phyloP scores from a whole-genome alignment of 2,797 vertebrate species.

The Acipenser oxyrinchus region DNA sequence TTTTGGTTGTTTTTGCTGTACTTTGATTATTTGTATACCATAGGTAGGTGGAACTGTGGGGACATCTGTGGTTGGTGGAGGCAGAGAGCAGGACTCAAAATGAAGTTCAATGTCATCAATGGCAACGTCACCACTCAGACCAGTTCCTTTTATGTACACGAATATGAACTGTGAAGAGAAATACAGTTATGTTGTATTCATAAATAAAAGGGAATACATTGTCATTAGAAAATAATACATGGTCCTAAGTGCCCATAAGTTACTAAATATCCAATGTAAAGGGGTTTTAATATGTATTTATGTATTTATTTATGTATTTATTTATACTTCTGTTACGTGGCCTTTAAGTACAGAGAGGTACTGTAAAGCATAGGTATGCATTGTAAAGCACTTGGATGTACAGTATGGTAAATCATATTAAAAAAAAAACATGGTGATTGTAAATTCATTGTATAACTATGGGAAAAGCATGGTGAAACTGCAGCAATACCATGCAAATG shows the following conservation, averaged over 20 bases:
- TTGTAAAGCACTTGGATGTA: too few species aligned
- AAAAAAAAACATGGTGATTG: too few species aligned
- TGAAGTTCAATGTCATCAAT: conserved; percentile 53
- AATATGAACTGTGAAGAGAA: conserved; percentile 51
- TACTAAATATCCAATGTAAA: not conserved
- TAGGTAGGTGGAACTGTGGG: conserved; percentile 17
- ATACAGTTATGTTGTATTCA: not conserved
- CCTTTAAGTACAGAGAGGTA: too few species aligned
- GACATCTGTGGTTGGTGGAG: conserved; percentile 21
- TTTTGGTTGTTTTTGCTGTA: not conserved
- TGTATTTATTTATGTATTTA: not conserved
- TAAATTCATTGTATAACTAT: too few species aligned
- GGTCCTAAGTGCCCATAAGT: not conserved
- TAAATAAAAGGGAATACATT: not conserved
- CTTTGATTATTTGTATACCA: conserved; percentile 18
- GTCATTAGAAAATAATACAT: not conserved
- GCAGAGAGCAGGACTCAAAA: conserved; percentile 32
- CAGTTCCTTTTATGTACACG: conserved; percentile 45
- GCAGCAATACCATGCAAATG: too few species aligned
- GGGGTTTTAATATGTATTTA: not conserved
- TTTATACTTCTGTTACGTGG: too few species aligned
- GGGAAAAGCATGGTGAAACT: too few species aligned
- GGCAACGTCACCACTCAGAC: conserved; percentile 41
- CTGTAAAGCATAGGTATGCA: too few species aligned
- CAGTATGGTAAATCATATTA: too few species aligned